Percentiles rank a stretch among this genome's conserved stretches.
Conservation (phyloP, 2,797 vertebrate species). For the Todus mexicanus region DNA sequence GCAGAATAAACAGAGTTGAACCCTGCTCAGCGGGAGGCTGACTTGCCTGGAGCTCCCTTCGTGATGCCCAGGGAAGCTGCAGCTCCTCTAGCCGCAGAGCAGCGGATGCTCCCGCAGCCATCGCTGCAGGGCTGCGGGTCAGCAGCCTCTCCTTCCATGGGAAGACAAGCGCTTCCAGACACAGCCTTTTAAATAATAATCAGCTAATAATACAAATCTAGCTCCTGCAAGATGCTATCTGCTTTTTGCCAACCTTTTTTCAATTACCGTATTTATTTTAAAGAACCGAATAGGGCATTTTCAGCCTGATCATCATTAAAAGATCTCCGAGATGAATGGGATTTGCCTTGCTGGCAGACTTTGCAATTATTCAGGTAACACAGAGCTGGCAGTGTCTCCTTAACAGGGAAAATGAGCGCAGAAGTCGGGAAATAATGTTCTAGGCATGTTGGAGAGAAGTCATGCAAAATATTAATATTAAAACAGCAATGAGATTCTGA, state of each 20-base stretch:
- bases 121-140: background rate
- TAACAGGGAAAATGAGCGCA: background rate
- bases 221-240: background rate
- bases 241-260: background rate
- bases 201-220: background rate
- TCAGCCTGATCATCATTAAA: background rate
- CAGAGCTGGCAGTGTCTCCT: background rate
- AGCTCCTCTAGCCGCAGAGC: background rate
- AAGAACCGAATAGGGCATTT: background rate
- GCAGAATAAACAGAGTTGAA: background rate
- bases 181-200: background rate
- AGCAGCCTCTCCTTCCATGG: background rate
- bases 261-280: background rate
- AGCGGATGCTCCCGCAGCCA: background rate
- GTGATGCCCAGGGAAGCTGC: background rate
- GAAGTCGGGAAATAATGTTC: background rate
- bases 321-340: background rate
- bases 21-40: background rate
- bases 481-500: background rate
- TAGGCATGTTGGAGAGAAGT: background rate
- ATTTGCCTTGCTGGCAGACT: background rate
- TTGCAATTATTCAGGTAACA: background rate
- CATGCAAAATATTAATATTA: conserved; percentile 5
- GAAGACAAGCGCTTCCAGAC: background rate
- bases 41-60: background rate